Evolutionary conservation across 2,888 invertebrate species (phyloP), one percentile per base, ranked within the genome.

Genomic region (Tillus elongatus): DNA sequence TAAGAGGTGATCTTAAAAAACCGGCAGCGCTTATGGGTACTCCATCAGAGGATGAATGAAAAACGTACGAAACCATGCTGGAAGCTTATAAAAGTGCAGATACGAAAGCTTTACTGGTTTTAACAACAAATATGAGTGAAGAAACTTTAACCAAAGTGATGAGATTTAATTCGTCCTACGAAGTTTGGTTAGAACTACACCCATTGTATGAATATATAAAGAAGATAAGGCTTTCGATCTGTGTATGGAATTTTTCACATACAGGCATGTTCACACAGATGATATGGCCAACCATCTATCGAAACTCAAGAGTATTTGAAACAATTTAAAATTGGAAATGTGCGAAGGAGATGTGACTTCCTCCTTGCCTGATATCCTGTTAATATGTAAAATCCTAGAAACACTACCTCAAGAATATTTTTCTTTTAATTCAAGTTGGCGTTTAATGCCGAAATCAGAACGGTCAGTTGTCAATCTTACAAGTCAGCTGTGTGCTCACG

Each of bases 101-200:
- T 11, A 33, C 3, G 3, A 33, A n/a, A 12, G 42, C 29, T 13
- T 41, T 43, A 14, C 15, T 45, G 9, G 15, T 43, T 19, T 13
- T 47, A 15, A 44, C 47, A 1, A 40, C 38, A 15, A 42, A 47
- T 43, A 46, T 43, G 40, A 40, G 45, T 10, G 37, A 46, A 36
- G 40, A 43, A 13, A 44, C 47, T 13, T 37, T 46, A 12, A 24
- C 38, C 27, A 45, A 45, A 26, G 40, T 47, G 10, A 44, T 47
- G 41, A 41, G 47, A 24, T 35, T 47, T 30, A 31, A 35, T 12
- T 37, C 40, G 9, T 39, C 44, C 8, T 16, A 34, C 10, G 45
- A 47, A 32, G 42, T 47, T 4, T 45, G 44, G 45, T 8, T 36
- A 15, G 47, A 47, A 30, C 27, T 47, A 11, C 39, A 45, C 26